These are phyloP conservation scores for Amiota mariae DNA, from an alignment of 2,888 invertebrate species.

Conservation along the genomic window DNA sequence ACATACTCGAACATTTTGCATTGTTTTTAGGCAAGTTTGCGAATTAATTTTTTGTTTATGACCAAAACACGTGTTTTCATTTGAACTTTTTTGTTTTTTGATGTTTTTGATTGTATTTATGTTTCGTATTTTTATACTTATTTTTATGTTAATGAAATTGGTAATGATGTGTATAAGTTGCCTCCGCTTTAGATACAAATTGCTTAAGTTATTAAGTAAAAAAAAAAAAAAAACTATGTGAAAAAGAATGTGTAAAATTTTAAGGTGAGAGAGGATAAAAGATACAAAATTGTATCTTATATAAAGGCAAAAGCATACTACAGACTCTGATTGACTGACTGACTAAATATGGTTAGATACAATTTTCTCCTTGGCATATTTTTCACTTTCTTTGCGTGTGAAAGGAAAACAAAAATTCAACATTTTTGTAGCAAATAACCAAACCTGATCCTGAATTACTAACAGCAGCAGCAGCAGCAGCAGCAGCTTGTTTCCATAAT, in stretches of 20 bases:
- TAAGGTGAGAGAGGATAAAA: no score
- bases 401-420: background rate
- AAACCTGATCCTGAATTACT: slow-evolving; percentile 3
- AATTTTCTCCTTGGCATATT: slow-evolving; percentile 9
- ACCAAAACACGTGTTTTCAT: slow-evolving; percentile 63
- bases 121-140: slow-evolving; percentile 51
- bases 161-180: slow-evolving; percentile 49
- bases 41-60: slow-evolving; percentile 59
- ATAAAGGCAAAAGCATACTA: no score
- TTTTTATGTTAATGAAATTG: slow-evolving; percentile 64
- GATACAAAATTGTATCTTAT: no score
- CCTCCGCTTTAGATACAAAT: slow-evolving; percentile 26
- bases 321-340: background rate
- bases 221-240: background rate
- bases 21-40: slow-evolving; percentile 31
- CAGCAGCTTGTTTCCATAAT: slow-evolving; percentile 22
- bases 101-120: background rate
- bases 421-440: background rate
- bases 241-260: background rate
- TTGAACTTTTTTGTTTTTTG: slow-evolving; percentile 37
- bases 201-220: slow-evolving; percentile 36
- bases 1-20: no score
- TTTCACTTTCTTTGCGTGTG: slow-evolving; percentile 16
- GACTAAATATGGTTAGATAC: background rate
- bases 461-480: slow-evolving; percentile 9